Evolutionary conservation across 2,797 vertebrate species (phyloP), one percentile per base, ranked within the genome.

Genomic region (Anguilla obscura): DNA sequence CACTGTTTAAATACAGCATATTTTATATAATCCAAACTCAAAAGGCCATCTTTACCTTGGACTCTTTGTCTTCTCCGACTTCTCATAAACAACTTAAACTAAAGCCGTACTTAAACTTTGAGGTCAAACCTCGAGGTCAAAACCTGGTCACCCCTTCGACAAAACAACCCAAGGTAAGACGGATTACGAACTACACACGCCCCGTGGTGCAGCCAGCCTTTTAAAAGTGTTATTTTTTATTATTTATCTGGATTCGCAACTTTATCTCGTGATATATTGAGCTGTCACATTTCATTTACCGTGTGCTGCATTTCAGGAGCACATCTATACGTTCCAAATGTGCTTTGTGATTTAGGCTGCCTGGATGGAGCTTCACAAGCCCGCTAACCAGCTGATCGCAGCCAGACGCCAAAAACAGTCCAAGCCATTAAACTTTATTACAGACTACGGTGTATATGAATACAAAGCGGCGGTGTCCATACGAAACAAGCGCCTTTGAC

Each of bases 221-320:
- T 82, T 48, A 80, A 80, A 80, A 16, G 71, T 45, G 33, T 80
- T 18, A 21, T 80, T 76, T 14, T 76, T 36, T 36, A 14, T 36
- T 56, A 58, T 36, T 58, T 30, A 58, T 85, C 56, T 36, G 30
- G 36, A 63, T 63, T 63, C 84, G 24, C 33, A 36, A 66, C 33
- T 85, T 33, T 85, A 63, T 63, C 84, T 63, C 56, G 45, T 58
- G 58, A 60, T 63, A 10, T 85, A 85, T 66, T 63, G 84, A 40
- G 56, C 84, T 85, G 84, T 85, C 84, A 85, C 84, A 66, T 85
- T 85, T 63, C 58, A 85, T 85, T 85, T 60, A 21, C 33, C n/a
- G 16, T 45, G 54, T 45, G 60, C 60, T 60, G 58, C 10, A 66
- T 56, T 85, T 85, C 30, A 24, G 33, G 24, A 45, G 56, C 27